Evolutionary conservation across 2,888 invertebrate genomes (phyloP).

Genomic region (Bugula neritina): DNA sequence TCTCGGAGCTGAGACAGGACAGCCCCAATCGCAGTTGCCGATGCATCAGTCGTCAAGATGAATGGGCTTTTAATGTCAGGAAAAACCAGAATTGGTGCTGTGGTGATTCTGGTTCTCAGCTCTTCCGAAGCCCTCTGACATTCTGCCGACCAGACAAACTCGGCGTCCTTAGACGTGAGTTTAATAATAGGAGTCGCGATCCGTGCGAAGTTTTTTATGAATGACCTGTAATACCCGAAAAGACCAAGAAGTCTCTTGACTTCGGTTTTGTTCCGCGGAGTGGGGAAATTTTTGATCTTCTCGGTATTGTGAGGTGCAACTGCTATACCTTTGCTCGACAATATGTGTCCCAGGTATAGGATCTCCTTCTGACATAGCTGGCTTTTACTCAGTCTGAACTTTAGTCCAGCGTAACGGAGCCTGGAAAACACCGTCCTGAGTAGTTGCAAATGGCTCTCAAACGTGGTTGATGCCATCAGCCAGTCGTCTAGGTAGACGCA

Average conservation of each 20-base stretch:
- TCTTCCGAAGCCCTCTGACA: not conserved
- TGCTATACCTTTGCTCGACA: not conserved
- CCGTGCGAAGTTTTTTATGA: not conserved
- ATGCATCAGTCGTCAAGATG: constrained; percentile 4
- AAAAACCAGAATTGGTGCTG: not conserved
- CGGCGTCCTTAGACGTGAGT: not conserved
- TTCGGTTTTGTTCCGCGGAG: not conserved
- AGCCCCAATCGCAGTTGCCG: not conserved
- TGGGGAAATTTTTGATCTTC: not conserved
- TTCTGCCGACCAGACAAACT: not conserved
- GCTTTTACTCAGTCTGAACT: not conserved
- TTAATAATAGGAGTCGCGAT: not conserved
- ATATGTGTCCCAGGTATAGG: not conserved
- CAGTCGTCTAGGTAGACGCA: not conserved
- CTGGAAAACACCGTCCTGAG: not conserved
- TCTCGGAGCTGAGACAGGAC: not conserved
- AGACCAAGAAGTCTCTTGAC: not conserved
- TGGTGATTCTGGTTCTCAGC: not conserved
- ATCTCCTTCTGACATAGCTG: not conserved
- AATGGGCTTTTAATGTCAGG: not conserved
- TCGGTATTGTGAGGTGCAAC: not conserved
- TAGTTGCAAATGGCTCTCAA: not conserved
- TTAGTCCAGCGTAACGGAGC: not conserved
- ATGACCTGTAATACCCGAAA: not conserved
- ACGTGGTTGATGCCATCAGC: not conserved